A percentile compares a stretch with the other conserved stretches of the same genome.
Evolutionary conservation across 2,797 vertebrate genomes (phyloP).

Genomic region (Argya squamiceps): DNA sequence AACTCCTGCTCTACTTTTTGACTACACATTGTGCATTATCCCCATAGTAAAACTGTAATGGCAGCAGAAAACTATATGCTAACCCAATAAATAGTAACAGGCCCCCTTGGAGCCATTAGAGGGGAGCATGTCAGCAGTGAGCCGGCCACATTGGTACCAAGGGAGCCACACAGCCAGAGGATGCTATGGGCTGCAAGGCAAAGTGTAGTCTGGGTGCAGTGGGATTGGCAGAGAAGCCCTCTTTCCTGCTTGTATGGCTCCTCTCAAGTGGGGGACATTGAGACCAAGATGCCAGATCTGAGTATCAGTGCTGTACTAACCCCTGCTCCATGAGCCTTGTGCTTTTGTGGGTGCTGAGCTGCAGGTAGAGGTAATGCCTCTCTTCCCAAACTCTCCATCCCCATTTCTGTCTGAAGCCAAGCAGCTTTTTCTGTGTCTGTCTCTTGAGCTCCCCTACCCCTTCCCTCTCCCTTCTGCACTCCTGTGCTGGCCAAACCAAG

Average conservation of each 20-base stretch:
- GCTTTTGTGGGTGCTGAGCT: background rate
- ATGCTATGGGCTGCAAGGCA: accelerated
- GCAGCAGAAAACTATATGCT: background rate
- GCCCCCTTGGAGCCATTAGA: background rate
- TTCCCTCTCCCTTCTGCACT: background rate
- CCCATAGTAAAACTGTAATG: background rate
- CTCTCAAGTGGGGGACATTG: background rate
- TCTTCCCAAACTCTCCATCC: background rate
- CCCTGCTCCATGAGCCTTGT: accelerated
- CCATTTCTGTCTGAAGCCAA: background rate
- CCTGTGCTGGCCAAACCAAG: background rate
- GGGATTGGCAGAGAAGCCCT: background rate
- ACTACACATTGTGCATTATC: background rate
- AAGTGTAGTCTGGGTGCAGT: background rate
- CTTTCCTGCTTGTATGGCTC: background rate
- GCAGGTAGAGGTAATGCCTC: background rate
- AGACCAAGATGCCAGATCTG: accelerated
- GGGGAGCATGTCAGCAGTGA: background rate
- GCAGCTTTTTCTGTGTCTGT: background rate
- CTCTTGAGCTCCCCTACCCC: background rate
- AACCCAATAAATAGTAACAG: background rate
- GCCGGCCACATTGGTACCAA: accelerated
- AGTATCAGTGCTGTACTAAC: accelerated
- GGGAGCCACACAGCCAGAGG: background rate
- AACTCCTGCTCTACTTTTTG: background rate